Evolutionary conservation across 2,888 invertebrate species (phyloP), one percentile per base, ranked within the genome.

Genomic region (Sinohyriopsis cumingii): DNA sequence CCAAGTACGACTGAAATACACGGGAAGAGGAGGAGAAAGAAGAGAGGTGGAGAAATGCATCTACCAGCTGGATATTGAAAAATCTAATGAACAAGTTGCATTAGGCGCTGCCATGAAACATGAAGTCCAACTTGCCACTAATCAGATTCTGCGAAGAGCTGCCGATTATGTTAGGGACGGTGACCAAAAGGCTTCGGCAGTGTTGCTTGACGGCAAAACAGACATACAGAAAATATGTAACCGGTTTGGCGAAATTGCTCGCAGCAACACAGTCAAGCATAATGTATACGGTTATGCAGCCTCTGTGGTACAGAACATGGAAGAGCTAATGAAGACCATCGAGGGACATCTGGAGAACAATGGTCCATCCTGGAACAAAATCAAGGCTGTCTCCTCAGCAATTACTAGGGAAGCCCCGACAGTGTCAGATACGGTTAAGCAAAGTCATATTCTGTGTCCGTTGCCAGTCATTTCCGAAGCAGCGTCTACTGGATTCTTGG

Each of bases 321-420:
- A 71, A 15, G 76, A 67, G n/a, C 71, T 84, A 56, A 73, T 81
- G 18, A 67, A 74, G 5, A 71, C 72, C 2, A 75, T 84, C 6
- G 74, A 81, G 45, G 55, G 66, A 19, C 45, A 45, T 45, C 12
- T 45, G 45, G 59, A 71, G 6, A 63, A 64, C 20, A 59, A 72
- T 5, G 76, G 80, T 1, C 73, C 77, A 55, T 69, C 77, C 22
- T 84, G 84, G 84, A 73, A 78, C 53, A 78, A 71, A 67, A 76
- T 82, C 24, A 83, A 83, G 62, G 79, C 83, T 12, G 80, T 83
- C 18, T 82, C 83, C 0, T 83, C 84, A 0, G 81, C 84, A 5
- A 80, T 84, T 24, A 63, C 72, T 15, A 68, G 84, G 55, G 83
- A 84, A 67, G 63, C 80, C 1, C 84, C 84, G 15, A 82, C 77